Conservation (phyloP, 2,888 invertebrate genomes). For the Alentia gelatinosa region DNA sequence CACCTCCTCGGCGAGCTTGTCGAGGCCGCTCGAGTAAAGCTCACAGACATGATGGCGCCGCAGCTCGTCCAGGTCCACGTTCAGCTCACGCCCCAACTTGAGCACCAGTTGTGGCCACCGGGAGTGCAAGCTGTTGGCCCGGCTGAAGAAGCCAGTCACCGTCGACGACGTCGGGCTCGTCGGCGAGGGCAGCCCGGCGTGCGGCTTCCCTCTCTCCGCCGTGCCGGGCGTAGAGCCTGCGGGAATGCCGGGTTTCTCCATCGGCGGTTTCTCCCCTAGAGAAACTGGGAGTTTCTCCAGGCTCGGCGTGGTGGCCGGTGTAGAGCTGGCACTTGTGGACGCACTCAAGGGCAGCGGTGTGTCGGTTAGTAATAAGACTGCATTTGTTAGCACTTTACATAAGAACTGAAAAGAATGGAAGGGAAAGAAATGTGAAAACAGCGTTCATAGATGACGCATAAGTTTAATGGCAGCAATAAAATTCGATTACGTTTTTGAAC, state of each 20-base stretch:
- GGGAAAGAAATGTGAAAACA: neutral
- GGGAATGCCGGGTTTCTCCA: neutral
- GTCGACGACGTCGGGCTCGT: neutral
- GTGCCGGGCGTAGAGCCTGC: neutral
- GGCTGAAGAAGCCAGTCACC: neutral
- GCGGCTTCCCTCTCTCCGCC: too few species aligned
- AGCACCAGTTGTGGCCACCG: constrained; percentile 88
- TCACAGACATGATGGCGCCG: constrained; percentile 89
- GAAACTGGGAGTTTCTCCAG: neutral
- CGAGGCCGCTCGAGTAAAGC: constrained; percentile 84
- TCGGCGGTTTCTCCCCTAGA: neutral
- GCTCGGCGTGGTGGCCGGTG: constrained; percentile 25
- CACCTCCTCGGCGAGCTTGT: constrained; percentile 85
- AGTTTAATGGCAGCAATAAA: too few species aligned
- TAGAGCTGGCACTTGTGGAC: constrained; percentile 1
- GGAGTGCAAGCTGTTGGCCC: constrained; percentile 48
- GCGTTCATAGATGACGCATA: too few species aligned
- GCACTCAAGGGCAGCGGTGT: constrained; percentile 20
- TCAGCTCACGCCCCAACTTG: constrained; percentile 88
- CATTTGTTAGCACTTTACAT: constrained; percentile 87
- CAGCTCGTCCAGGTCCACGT: constrained; percentile 87
- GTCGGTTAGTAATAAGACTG: constrained; percentile 86
- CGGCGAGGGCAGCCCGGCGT: neutral
- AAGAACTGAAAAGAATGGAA: constrained; percentile 83
- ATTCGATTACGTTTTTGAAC: too few species aligned